Base-by-base conservation (phyloP, 2,888 invertebrate genomes). In the Epirrhoe tristata region DNA sequence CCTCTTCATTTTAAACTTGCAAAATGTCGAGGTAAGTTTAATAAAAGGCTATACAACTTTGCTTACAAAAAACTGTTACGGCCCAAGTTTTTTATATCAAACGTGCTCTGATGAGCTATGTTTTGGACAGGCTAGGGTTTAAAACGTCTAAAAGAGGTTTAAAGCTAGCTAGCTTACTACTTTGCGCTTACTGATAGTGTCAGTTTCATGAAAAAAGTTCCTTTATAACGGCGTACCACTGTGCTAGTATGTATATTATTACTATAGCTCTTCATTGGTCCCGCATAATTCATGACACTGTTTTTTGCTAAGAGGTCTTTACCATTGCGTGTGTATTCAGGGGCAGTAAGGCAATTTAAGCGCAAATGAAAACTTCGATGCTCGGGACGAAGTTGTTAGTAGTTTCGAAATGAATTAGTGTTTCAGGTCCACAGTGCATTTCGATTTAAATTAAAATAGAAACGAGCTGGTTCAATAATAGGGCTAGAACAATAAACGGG, bases 1-100 rank as follows among this genome's bases (percentile, higher is more conserved):
- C 31, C 52, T 63, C 59, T 67, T 63, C 56, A 63, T 63, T 63
- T 31, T 39, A 51, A 63, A 67, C 52, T 60, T 67, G n/a, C 52
- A 36, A 60, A 55, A 55, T 59, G 56, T 52, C 5, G 63, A 67
- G 12, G 39, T 43, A 59, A 59, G 63, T 63, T 48, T 60, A 63
- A 60, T 50, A 60, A 57, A 48, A 60, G 7, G 52, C 53, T 14
- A 43, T 53, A 34, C 46, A 48, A 57, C 63, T 63, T 55, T 14
- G 31, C 52, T 39, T 1, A 54, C 58, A 63, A 62, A 14, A 56
- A 67, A 57, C 31, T 8, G 56, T 5, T 48, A 56, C 39, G 55
- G 52, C 39, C 57, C n/a, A 64, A 64, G 60, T 67, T 64, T 60
- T 16, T 12, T 53, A 64, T 60, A 52, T 62, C 16, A 31, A 55